Conservation (phyloP, 2,888 invertebrate species). For the Hermodice carunculata region DNA sequence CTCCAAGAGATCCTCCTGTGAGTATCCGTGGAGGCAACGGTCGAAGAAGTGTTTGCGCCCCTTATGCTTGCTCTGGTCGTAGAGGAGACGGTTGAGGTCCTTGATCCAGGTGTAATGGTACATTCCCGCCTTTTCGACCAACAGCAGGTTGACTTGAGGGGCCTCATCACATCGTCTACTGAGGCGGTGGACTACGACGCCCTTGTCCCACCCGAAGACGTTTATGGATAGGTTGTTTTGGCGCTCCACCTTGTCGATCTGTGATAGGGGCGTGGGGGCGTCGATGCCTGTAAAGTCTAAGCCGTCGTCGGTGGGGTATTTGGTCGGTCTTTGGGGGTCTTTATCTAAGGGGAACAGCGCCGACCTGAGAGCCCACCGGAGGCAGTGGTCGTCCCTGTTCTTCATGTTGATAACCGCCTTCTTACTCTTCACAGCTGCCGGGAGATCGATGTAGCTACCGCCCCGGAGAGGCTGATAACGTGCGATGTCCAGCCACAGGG, state of each 20-base stretch:
- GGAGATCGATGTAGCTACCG: slow-evolving; percentile 25
- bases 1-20: slow-evolving; percentile 6
- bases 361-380: slow-evolving; percentile 11
- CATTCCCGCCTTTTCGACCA: slow-evolving; percentile 23
- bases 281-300: slow-evolving; percentile 20
- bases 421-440: slow-evolving; percentile 16
- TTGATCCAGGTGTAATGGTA: slow-evolving; percentile 31
- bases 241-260: slow-evolving; percentile 10
- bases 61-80: neutral
- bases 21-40: slow-evolving; percentile 30
- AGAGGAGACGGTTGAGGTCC: slow-evolving; percentile 17
- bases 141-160: slow-evolving; percentile 12
- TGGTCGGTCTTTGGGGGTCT: neutral
- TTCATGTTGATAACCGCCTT: slow-evolving; percentile 24
- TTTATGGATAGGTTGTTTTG: slow-evolving; percentile 26
- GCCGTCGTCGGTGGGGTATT: slow-evolving; percentile 1
- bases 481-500: too few species aligned
- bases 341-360: neutral
- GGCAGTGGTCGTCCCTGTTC: slow-evolving; percentile 29
- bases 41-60: neutral
- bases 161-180: neutral
- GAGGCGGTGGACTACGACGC: neutral
- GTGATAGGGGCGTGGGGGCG: slow-evolving; percentile 18
- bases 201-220: slow-evolving; percentile 26
- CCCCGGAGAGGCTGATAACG: too few species aligned